phyloP scores from a whole-genome alignment of 2,797 vertebrate genomes.

The Channa striata region DNA sequence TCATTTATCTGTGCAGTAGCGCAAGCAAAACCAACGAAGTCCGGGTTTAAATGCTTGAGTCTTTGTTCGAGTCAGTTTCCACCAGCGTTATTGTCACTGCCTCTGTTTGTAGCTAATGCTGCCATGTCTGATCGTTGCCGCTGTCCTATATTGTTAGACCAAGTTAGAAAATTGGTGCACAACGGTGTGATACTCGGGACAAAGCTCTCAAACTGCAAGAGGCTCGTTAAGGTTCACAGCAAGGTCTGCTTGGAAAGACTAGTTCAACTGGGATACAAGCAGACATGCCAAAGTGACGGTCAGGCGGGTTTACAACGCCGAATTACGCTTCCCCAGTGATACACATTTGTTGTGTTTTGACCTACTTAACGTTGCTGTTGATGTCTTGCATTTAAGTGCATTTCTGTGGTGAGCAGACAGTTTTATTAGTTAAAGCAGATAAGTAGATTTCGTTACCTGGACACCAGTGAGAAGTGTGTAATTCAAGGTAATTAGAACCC shows the following conservation, averaged over 20 bases:
- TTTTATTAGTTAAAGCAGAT: constrained; percentile 9
- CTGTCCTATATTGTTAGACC: constrained; percentile 23
- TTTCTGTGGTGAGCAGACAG: constrained; percentile 3
- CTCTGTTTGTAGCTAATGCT: neutral
- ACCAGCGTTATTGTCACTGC: constrained; percentile 15
- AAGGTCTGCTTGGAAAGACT: neutral
- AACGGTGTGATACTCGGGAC: neutral
- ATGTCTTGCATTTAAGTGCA: constrained; percentile 3
- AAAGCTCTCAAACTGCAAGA: neutral
- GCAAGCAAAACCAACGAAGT: constrained; percentile 7
- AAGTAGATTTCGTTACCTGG: constrained; percentile 4
- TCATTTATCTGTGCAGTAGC: constrained; percentile 29
- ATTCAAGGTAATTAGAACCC: constrained; percentile 15
- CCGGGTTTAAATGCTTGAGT: constrained; percentile 3
- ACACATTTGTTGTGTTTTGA: constrained; percentile 14
- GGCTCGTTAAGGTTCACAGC: constrained; percentile 4
- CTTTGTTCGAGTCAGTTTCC: constrained; percentile 56
- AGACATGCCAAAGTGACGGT: constrained; percentile 14
- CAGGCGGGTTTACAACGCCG: constrained; percentile 8
- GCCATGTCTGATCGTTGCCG: constrained; percentile 3
- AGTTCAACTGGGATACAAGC: neutral
- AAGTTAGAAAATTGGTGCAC: constrained; percentile 31
- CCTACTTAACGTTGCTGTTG: constrained; percentile 14
- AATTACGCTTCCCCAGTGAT: neutral
- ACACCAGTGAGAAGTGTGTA: neutral